Base-by-base conservation (phyloP, 2,113 vertebrate species). In the Saguinus midas region DNA sequence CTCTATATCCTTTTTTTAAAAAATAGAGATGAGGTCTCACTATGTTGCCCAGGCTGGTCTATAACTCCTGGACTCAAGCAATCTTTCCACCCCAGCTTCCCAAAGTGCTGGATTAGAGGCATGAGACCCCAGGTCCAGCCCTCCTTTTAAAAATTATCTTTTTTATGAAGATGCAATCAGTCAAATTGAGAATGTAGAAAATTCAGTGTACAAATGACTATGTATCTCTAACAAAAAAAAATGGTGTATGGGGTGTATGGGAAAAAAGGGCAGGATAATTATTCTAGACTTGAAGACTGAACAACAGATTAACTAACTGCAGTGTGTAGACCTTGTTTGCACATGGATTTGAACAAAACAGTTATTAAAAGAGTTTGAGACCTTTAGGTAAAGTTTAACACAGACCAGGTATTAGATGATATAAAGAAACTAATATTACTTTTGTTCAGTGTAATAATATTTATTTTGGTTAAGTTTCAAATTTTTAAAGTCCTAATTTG, bases 401-500 rank as follows among this genome's bases (percentile, higher is more conserved):
- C 50, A 78, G 25, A 58, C 35, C 29, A 5, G 29, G 7, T 66
- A 81, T 40, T 91, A 94, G 32, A 91, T 25, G 32, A 57, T 75
- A 91, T 40, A 86, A 82, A 96, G 43, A 91, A 89, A 84, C n/a
- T 43, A 78, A 23, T 66, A 32, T 61, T 83, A 84, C 58, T 94
- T 92, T 48, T 91, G 17, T 87, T 96, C 23, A 48, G 21, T 83
- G 35, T 83, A 91, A 91, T 43, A 29, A n/a, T 57, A 73, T 90
- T 55, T 64, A 85, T 90, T 64, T 57, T 4, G 0, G 21, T 57
- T 91, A 82, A 58, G 29, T 4, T 78, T 78, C 35, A 83, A n/a
- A 58, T 96, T 78, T 88, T 66, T 40, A 57, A 96, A 94, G 82
- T 75, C 14, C 55, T 80, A 64, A 68, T 82, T 90, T 82, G 52